Evolutionary conservation across 2,797 vertebrate genomes (phyloP), one percentile per base, ranked within the genome.

Genomic region (Lepilemur septentrionalis): DNA sequence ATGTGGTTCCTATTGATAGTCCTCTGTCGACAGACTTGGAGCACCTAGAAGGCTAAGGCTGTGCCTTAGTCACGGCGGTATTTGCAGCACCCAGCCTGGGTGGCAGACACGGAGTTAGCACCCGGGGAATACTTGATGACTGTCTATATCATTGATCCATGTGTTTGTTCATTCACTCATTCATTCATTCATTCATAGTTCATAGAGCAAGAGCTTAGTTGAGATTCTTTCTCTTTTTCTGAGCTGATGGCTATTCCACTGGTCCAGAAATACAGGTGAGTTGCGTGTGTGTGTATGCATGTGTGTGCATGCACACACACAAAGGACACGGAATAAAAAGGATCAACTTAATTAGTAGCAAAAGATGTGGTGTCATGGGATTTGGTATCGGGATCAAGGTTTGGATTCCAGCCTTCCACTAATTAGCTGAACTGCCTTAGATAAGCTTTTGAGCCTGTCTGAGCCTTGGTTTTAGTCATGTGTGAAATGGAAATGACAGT

Each of bases 241-340:
- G 28, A 73, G 61, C 43, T 82, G 30, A 87, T 1, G 67, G 52
- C 17, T 88, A 43, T 65, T 83, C 87, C 30, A 32, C 32, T 46
- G 28, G 43, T 73, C 67, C 69, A 76, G 43, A 76, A 81, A 65
- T 55, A 63, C 50, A 78, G 81, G 30, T 73, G 4, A 8, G 6
- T 65, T 38, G n/a, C 52, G 38, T 48, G 17, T 81, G 38, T 15
- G 50, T 59, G 61, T 38, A 38, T 38, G 38, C 38, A 38, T 48
- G 7, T 35, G 70, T 38, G 22, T 35, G 28, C 18, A 17, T 61
- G 22, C 41, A 9, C 35, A 25, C 48, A 5, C 1, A 0, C 38
- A 72, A 80, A 94, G 32, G 28, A 69, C 75, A 70, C 38, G 73
- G 72, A n/a, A 32, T 91, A 57, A 69, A 95, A 79, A 10, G 15